Conservation (phyloP, 2,888 invertebrate species). For the Drosophila engyochracea region DNA sequence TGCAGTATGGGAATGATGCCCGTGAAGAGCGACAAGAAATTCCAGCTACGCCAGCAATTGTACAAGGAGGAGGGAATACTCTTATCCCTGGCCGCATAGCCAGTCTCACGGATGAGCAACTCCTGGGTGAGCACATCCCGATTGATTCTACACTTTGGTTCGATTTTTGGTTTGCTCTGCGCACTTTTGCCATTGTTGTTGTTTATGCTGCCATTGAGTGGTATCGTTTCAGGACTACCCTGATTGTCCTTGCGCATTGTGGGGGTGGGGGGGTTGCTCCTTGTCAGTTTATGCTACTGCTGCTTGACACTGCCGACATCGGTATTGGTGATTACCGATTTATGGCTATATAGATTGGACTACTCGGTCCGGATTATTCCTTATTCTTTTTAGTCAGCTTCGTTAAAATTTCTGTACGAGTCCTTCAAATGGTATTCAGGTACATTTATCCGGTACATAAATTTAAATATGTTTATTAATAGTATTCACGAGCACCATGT, state of each 20-base stretch:
- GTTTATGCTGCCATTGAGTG: slow-evolving; percentile 66
- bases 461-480: not conserved
- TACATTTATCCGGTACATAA: not conserved
- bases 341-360: not conserved
- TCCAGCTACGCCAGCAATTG: slow-evolving; percentile 79
- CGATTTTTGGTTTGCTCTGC: slow-evolving; percentile 75
- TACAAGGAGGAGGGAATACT: slow-evolving; percentile 81
- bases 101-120: slow-evolving; percentile 83
- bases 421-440: not conserved
- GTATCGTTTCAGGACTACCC: slow-evolving; percentile 77
- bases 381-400: not conserved
- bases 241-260: slow-evolving; percentile 74
- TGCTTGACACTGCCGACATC: slow-evolving; percentile 57
- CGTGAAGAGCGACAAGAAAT: slow-evolving; percentile 79
- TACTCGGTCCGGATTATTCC: not conserved
- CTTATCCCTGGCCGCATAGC: slow-evolving; percentile 83
- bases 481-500: slow-evolving; percentile 1
- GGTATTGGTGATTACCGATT: slow-evolving; percentile 22
- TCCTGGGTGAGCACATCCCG: slow-evolving; percentile 84
- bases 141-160: slow-evolving; percentile 82
- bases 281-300: slow-evolving; percentile 7
- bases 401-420: not conserved
- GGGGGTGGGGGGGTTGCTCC: slow-evolving; percentile 11
- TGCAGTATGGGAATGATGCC: slow-evolving; percentile 87
- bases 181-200: slow-evolving; percentile 53